These are phyloP conservation scores for Xiphophorus birchmanni DNA, from an alignment of 2,797 vertebrate species.

Conservation along the genomic window DNA sequence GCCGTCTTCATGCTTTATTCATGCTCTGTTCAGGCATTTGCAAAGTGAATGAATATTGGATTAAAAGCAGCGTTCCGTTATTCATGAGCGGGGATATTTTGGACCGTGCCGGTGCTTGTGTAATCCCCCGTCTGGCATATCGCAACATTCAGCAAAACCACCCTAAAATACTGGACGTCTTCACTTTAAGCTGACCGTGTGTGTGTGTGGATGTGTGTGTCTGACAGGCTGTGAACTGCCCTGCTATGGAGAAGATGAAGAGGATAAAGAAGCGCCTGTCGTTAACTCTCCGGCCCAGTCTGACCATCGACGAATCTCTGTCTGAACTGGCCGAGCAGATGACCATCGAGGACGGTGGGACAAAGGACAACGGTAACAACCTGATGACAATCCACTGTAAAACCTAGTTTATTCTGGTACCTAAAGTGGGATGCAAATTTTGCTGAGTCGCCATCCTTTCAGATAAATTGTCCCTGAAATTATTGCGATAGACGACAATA, in stretches of 20 bases:
- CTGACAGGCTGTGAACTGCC: conserved; percentile 48
- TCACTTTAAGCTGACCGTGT: background rate
- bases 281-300: conserved; percentile 94
- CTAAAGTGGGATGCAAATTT: background rate
- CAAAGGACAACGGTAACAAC: conserved; percentile 91
- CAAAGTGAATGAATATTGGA: conserved; percentile 74
- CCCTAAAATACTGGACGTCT: conserved; percentile 16
- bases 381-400: background rate
- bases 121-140: background rate
- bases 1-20: conserved; percentile 58
- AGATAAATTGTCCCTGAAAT: too few species aligned
- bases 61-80: conserved; percentile 75
- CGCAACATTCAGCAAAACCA: conserved; percentile 7
- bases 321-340: conserved; percentile 98
- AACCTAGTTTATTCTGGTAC: background rate
- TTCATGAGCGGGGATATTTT: conserved; percentile 71
- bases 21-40: conserved; percentile 57
- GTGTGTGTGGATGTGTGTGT: conserved; percentile 26
- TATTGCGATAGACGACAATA: too few species aligned
- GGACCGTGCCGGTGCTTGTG: conserved; percentile 6
- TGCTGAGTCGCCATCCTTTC: background rate
- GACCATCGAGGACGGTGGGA: conserved; percentile 97
- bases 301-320: conserved; percentile 95
- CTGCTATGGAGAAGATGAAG: conserved; percentile 92
- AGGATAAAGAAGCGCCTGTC: conserved; percentile 97